Evolutionary conservation across 2,113 vertebrate species (phyloP).

Genomic region (Pongo pygmaeus): DNA sequence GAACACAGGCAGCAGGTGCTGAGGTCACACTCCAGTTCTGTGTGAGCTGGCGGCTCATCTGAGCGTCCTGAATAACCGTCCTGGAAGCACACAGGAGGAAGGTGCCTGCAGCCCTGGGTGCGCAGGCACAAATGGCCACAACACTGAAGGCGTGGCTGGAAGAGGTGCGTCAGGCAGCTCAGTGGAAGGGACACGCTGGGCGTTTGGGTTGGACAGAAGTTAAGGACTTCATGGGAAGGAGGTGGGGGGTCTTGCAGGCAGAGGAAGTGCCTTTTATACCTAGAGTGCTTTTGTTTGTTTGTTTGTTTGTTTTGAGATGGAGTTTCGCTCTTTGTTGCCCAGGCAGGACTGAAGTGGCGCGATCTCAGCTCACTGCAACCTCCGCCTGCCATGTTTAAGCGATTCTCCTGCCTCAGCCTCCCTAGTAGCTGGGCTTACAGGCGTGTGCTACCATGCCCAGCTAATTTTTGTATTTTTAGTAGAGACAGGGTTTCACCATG

Average conservation of each 20-base stretch:
- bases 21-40: not conserved
- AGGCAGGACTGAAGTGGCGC: not conserved
- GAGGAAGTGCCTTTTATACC: not conserved
- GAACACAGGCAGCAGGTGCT: not conserved
- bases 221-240: not conserved
- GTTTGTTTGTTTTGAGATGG: no score
- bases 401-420: no score
- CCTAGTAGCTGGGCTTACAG: no score
- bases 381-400: no score
- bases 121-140: not conserved
- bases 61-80: no score
- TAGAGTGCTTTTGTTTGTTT: not conserved
- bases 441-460: rapidly evolving
- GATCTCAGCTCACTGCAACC: no score
- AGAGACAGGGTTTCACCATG: not conserved
- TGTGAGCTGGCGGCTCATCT: not conserved
- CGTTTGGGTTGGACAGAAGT: not conserved
- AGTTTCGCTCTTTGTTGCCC: not conserved
- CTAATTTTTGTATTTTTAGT: not conserved
- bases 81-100: not conserved
- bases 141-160: rapidly evolving
- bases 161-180: not conserved
- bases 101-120: no score
- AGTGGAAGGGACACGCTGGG: not conserved
- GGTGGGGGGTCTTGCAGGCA: not conserved